Conservation (phyloP, 2,113 vertebrate genomes). For the Turdus rufiventris region DNA sequence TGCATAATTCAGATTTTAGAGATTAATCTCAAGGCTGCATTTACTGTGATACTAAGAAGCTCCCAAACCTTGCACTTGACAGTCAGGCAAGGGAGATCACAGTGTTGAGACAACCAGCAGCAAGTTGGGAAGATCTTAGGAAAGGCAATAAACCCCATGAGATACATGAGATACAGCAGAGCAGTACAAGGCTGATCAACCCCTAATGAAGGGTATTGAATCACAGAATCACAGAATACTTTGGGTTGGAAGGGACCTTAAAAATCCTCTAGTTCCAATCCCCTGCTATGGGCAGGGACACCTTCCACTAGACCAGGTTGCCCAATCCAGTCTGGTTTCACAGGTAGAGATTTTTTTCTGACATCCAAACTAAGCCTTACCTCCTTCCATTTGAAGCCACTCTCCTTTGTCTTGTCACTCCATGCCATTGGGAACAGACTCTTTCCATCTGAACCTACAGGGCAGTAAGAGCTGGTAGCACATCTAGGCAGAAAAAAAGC, state of each 20-base stretch:
- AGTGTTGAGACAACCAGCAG: not conserved
- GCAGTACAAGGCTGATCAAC: not conserved
- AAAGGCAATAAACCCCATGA: not conserved
- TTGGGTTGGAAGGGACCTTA: not conserved
- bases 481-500: not conserved
- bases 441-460: not conserved
- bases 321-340: not conserved
- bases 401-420: not conserved
- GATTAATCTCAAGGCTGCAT: not conserved
- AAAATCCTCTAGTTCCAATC: not conserved
- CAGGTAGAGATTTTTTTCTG: not conserved
- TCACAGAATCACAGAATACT: not conserved
- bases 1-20: constrained; percentile 20
- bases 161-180: not conserved
- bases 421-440: not conserved
- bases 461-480: not conserved
- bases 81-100: not conserved
- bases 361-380: not conserved
- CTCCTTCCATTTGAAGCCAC: not conserved
- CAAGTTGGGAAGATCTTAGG: not conserved
- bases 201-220: not conserved
- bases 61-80: not conserved
- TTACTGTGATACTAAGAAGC: not conserved
- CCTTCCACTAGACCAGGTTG: not conserved
- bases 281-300: not conserved